A percentile compares a stretch with the other conserved stretches of the same genome.
These are phyloP conservation scores for Pteruthius melanotis DNA, from an alignment of 2,113 vertebrate genomes.

Conservation along the genomic window DNA sequence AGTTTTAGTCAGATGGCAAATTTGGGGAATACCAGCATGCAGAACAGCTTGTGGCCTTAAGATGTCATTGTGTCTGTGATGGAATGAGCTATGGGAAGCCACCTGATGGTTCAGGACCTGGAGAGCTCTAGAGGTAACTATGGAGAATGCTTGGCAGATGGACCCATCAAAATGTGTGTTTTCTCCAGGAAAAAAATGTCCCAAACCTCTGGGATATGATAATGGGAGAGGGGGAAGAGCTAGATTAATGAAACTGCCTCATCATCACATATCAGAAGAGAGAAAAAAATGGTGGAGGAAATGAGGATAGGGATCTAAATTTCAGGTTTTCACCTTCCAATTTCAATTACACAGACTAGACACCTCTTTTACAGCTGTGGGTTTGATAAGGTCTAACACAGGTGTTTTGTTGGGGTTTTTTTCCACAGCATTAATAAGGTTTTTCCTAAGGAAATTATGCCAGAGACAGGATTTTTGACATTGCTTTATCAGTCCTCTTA, in stretches of 20 bases:
- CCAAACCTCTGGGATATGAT: background rate
- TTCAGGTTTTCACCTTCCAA: background rate
- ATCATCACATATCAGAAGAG: background rate
- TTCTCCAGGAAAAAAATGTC: background rate
- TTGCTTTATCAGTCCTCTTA: background rate
- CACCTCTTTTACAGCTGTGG: background rate
- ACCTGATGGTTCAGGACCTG: background rate
- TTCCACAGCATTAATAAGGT: background rate
- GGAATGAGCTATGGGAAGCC: background rate
- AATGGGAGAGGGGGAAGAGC: background rate
- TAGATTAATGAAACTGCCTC: background rate
- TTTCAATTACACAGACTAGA: background rate
- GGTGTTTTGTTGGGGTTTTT: background rate
- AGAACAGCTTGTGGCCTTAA: background rate
- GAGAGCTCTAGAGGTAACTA: background rate
- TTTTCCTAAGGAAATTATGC: background rate
- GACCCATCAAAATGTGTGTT: background rate
- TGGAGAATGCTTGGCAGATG: background rate
- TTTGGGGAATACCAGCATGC: background rate
- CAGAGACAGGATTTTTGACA: background rate
- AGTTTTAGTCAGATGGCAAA: background rate
- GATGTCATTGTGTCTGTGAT: background rate
- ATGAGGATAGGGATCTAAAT: background rate
- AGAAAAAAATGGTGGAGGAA: background rate
- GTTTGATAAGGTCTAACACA: background rate